Evolutionary conservation across 1,140 invertebrate species (phyloP).

Genomic region (Trachymyrmex septentrionalis): DNA sequence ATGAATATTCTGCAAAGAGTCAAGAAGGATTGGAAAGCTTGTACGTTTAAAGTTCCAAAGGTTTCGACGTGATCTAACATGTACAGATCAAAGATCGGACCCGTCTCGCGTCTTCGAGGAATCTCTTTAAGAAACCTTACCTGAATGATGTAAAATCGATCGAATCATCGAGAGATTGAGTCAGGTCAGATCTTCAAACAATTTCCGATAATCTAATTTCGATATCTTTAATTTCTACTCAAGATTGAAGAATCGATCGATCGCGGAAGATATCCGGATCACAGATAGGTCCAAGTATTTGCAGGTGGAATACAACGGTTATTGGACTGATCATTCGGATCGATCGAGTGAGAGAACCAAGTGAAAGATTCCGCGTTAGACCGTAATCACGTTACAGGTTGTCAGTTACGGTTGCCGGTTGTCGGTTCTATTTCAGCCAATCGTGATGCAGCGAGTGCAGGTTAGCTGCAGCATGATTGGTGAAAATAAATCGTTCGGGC

Average conservation of each 20-base stretch:
- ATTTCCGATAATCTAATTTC: background rate
- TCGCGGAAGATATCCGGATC: conserved; percentile 6
- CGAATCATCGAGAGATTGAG: background rate
- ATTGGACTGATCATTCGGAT: background rate
- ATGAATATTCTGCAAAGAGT: background rate
- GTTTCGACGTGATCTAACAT: background rate
- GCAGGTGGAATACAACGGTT: background rate
- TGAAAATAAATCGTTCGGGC: no score
- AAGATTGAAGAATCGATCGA: background rate
- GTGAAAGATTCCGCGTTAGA: conserved; percentile 23
- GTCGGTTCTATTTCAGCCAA: no score
- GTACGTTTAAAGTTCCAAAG: background rate
- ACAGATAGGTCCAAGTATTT: background rate
- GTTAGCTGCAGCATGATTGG: no score
- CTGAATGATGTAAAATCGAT: no score
- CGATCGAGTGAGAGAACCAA: background rate
- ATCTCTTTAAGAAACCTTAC: background rate
- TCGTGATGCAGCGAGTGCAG: no score
- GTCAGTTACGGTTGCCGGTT: no score
- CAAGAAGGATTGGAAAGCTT: background rate
- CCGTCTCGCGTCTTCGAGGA: background rate
- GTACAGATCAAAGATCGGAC: conserved; percentile 25
- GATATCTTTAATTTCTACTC: background rate
- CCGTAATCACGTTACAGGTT: background rate
- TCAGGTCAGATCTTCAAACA: no score